phyloP scores from a whole-genome alignment of 1,140 invertebrate species.

The Riptortus pedestris region DNA sequence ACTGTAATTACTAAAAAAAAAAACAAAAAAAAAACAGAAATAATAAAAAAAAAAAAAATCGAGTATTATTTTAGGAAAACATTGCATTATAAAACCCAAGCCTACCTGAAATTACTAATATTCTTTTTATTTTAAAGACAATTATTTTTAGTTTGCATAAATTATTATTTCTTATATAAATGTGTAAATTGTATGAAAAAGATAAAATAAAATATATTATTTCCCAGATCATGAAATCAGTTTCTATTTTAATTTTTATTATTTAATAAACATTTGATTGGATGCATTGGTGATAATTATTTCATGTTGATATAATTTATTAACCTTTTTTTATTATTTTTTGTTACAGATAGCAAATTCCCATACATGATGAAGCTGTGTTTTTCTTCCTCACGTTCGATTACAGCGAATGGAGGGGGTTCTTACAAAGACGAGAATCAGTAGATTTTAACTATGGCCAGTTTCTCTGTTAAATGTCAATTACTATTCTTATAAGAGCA shows the following conservation, averaged over 20 bases:
- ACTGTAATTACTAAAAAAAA: no score
- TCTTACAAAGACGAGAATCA: conserved; percentile 4
- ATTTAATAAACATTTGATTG: neutral
- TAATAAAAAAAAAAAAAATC: no score
- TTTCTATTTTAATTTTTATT: neutral
- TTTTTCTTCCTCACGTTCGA: conserved; percentile 69
- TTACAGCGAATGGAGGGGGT: conserved; percentile 10
- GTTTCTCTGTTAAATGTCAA: conserved; percentile 27
- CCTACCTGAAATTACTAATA: no score
- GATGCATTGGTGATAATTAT: neutral
- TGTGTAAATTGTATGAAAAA: neutral
- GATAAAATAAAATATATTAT: neutral
- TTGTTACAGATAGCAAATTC: conserved; percentile 76
- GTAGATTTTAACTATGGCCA: conserved; percentile 15
- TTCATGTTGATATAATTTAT: neutral
- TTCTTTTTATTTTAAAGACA: no score
- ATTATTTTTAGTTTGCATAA: no score
- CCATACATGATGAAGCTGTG: conserved; percentile 95
- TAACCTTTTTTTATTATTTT: conserved; percentile 15
- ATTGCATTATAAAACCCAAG: no score
- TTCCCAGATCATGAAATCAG: neutral
- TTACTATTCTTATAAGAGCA: conserved; percentile 25
- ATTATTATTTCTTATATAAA: neutral
- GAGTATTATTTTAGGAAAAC: no score
- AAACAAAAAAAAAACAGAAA: no score